phyloP scores from a whole-genome alignment of 1,140 invertebrate genomes.

The Stegodyphus mimosarum region DNA sequence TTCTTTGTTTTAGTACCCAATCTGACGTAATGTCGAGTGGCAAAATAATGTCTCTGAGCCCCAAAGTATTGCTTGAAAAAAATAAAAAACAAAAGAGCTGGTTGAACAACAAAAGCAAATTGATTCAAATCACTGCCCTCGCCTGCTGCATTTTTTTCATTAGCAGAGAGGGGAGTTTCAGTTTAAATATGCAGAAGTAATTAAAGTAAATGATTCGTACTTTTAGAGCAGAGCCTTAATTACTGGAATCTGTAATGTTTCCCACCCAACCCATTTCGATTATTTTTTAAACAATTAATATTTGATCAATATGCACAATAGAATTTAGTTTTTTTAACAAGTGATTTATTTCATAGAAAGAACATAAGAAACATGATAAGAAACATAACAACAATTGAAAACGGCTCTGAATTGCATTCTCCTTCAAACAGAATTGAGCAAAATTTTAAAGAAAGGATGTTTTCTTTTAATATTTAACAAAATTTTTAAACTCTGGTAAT shows the following conservation, averaged over 20 bases:
- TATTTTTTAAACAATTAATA: no score
- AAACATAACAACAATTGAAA: no score
- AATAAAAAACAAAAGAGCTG: constrained; percentile 12
- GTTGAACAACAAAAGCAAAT: constrained; percentile 22
- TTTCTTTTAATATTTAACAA: no score
- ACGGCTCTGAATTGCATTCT: no score
- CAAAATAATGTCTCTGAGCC: constrained; percentile 1
- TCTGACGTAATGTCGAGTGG: not conserved
- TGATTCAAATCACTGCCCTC: constrained; percentile 26
- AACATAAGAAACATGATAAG: no score
- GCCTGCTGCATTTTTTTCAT: not conserved
- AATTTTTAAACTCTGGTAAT: no score
- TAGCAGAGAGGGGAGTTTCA: not conserved
- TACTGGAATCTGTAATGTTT: constrained; percentile 34
- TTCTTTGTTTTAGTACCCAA: constrained; percentile 8
- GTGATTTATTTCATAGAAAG: no score
- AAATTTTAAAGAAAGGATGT: no score
- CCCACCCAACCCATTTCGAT: not conserved
- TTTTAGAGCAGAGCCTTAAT: constrained; percentile 33
- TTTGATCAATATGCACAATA: no score
- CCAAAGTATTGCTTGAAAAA: constrained; percentile 12
- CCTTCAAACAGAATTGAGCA: no score
- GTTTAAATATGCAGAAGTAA: constrained; percentile 14
- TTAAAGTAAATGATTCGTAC: constrained; percentile 47
- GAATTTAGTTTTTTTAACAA: no score